Evolutionary conservation across 1,140 invertebrate species (phyloP), one percentile per base, ranked within the genome.

Genomic region (Popillia japonica): DNA sequence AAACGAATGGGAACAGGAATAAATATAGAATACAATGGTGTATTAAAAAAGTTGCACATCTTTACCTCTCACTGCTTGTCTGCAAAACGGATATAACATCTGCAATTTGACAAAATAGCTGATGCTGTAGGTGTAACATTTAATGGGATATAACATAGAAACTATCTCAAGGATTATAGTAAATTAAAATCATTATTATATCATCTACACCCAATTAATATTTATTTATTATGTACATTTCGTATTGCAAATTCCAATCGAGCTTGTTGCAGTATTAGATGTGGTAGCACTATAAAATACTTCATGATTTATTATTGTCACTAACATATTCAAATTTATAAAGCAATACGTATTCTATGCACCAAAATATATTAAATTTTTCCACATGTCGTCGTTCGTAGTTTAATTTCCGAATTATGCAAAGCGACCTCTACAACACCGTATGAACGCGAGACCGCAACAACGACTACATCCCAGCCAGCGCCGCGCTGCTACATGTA

Each of bases 401-500:
- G 44, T 48, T 48, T 48, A 48, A 48, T 48, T 48, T 48, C 44
- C 44, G 44, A 48, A 48, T 48, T 48, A 48, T 48, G 44, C 44
- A 48, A 48, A 48, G 44, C 44, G 44, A 48, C 44, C 44, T 9
- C 44, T 48, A 48, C 44, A 48, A 48, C 44, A n/a, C 44, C 44
- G 44, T 48, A 48, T 11, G 44, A 48, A n/a, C 44, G 44, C 44
- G 44, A 48, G 10, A 48, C 44, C 44, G 10, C 44, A 48, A 48
- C 44, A 48, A 10, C 44, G 44, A n/a, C 44, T 48, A 48, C 44
- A 48, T 11, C 3, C 44, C 44, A 48, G 9, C 44, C n/a, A 48
- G 44, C 44, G 44, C n/a, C n/a, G 44, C 9, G n/a, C 44, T n/a
- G n/a, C 44, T 48, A 48, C 44, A 48, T 48, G 44, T 48, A 48